Evolutionary conservation across 2,113 vertebrate genomes (phyloP), one percentile per base, ranked within the genome.

Genomic region (Apistogramma diplotaenia): DNA sequence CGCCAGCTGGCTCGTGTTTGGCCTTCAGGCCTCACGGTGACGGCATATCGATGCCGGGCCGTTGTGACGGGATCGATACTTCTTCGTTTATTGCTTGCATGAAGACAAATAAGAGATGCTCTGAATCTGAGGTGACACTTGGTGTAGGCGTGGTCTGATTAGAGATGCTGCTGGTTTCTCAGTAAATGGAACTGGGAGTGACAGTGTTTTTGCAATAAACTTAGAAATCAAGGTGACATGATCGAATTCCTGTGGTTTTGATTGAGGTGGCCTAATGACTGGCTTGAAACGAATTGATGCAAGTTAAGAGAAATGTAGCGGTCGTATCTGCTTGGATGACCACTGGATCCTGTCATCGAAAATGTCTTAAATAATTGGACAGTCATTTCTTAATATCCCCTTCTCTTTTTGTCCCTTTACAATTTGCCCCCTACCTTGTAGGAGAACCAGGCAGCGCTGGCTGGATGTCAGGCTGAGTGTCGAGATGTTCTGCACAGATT

Each of bases 401-500:
- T 80, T 53, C 25, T 21, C 18, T 56, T 40, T 77, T 43, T 33
- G 8, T 84, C 71, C n/a, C 53, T 59, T 27, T 71, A 18, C 31
- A 25, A 21, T 58, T 33, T 80, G 3, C 25, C n/a, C 21, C 27
- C 23, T 85, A 75, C 85, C 88, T 75, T 93, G 74, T 91, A 99
- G 98, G 98, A 99, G 91, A 96, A 94, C 87, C 96, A 96, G 83
- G 93, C 95, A 1, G 93, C 93, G 0, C 74, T 98, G 91, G 95
- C 96, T 85, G 79, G 81, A 51, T 91, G 91, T n/a, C 96, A 98
- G 85, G 95, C 96, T 1, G 96, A 98, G 87, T 96, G 96, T n/a
- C 94, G 95, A 83, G 89, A 95, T 6, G 91, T 96, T 76, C 94
- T 99, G 71, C 96, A 96, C 95, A 98, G 96, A 89, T 93, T 99